A percentile compares a stretch with the other conserved stretches of the same genome.
Evolutionary conservation across 2,797 vertebrate genomes (phyloP).

Genomic region (Eleutherodactylus coqui): DNA sequence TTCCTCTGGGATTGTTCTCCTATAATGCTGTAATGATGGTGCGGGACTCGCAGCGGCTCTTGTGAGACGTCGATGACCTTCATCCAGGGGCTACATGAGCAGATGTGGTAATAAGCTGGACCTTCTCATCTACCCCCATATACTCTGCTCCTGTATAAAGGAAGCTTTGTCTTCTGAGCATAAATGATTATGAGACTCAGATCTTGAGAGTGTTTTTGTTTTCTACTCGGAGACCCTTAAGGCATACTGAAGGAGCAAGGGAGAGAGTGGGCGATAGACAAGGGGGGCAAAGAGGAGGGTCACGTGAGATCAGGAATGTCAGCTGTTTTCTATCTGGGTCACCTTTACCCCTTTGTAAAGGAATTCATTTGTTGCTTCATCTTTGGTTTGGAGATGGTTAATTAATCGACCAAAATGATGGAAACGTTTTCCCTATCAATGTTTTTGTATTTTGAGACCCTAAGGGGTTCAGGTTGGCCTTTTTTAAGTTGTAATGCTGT

Average conservation of each 20-base stretch:
- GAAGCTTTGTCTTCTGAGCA: slow-evolving; percentile 19
- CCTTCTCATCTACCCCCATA: neutral
- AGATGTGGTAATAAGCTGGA: neutral
- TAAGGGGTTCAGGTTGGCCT: too few species aligned
- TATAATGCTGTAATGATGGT: neutral
- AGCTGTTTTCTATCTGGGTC: slow-evolving; percentile 54
- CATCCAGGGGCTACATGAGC: neutral
- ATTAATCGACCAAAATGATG: neutral
- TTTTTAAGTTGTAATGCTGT: too few species aligned
- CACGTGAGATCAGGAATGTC: slow-evolving; percentile 44
- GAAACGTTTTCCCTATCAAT: neutral
- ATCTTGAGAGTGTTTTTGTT: slow-evolving; percentile 42
- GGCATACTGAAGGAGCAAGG: neutral
- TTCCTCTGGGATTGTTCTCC: too few species aligned
- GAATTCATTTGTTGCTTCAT: neutral
- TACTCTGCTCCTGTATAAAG: neutral
- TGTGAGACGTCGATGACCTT: neutral
- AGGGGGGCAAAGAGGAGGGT: slow-evolving; percentile 4
- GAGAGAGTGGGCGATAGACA: neutral
- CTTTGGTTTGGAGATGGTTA: slow-evolving; percentile 10
- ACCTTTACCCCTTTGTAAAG: slow-evolving; percentile 41
- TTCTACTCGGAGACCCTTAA: slow-evolving; percentile 38
- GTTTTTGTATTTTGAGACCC: too few species aligned
- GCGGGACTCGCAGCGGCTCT: too few species aligned
- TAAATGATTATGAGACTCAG: slow-evolving; percentile 12